Evolutionary conservation across 2,888 invertebrate genomes (phyloP).

Genomic region (Dicranocentrus wangi): DNA sequence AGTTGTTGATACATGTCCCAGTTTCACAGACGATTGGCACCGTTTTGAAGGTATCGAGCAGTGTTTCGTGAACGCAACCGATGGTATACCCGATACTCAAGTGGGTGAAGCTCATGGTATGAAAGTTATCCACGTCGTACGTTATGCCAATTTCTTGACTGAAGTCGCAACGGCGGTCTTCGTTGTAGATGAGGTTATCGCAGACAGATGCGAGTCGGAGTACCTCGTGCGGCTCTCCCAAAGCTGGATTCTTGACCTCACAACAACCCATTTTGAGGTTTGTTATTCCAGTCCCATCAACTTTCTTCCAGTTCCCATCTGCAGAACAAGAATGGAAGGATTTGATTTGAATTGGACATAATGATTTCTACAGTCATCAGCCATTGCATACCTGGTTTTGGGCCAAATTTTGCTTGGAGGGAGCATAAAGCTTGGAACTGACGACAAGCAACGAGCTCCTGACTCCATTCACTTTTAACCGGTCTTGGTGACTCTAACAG

Average conservation of each 20-base stretch:
- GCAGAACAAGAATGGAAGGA: too few species aligned
- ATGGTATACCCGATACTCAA: constrained; percentile 23
- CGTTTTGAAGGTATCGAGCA: neutral
- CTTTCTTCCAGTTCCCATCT: constrained; percentile 26
- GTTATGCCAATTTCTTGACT: constrained; percentile 9
- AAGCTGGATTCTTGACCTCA: constrained; percentile 15
- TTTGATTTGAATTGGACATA: too few species aligned
- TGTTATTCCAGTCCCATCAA: constrained; percentile 26
- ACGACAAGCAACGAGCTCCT: constrained; percentile 9
- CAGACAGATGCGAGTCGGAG: constrained; percentile 7
- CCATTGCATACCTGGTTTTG: too few species aligned
- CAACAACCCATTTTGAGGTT: constrained; percentile 29
- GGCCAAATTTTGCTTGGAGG: constrained; percentile 12
- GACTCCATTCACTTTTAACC: neutral
- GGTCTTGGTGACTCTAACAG: neutral
- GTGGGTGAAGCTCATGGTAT: neutral
- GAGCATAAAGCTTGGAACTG: constrained; percentile 36
- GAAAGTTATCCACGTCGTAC: constrained; percentile 20
- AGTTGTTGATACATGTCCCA: neutral
- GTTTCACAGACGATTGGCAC: neutral
- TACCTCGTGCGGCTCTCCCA: constrained; percentile 5
- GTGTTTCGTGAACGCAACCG: neutral
- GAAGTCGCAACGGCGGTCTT: constrained; percentile 16
- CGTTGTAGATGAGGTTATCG: constrained; percentile 14
- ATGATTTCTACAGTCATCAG: too few species aligned